Base-by-base conservation (phyloP, 2,797 vertebrate species). In the Valencia hispanica region DNA sequence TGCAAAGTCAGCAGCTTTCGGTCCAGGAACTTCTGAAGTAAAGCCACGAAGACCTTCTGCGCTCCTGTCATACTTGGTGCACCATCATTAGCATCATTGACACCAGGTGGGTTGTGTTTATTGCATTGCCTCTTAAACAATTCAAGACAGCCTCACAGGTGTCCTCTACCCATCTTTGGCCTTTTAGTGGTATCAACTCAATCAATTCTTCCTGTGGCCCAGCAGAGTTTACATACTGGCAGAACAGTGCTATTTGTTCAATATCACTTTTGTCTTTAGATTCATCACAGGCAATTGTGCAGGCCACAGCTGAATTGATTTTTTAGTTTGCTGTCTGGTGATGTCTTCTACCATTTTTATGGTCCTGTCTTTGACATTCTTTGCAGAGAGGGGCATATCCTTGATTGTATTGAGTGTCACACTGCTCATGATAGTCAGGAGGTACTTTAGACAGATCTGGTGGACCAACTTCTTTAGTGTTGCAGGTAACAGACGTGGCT, bases 91-190 rank as follows among this genome's bases (percentile, higher is more conserved):
- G 70, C 50, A n/a, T n/a, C 70, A 53, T 36, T 72, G 70, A 72
- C 70, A 72, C n/a, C n/a, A n/a, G n/a, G n/a, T n/a, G n/a, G n/a
- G n/a, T n/a, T n/a, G n/a, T n/a, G n/a, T n/a, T n/a, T 55, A 41
- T 41, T 57, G 43, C 41, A 57, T 57, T 71, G 48, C n/a, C 8
- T 72, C 36, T 12, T 57, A 57, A 72, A 73, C 71, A 73, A 41
- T 61, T 27, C 45, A 61, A 41, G 39, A 73, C 55, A 61, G 41
- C 71, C 71, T 73, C 41, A n/a, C n/a, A 59, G 70, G 57, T 43
- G 36, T 14, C 51, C 51, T 57, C 70, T n/a, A 8, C 70, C 36
- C 7, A 30, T 71, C 50, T 55, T 6, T 71, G 47, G 48, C 48
- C 18, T 71, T 71, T 71, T 22, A 70, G 47, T 50, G 68, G 47